phyloP scores from a whole-genome alignment of 1,140 invertebrate genomes.

The Physella acuta region DNA sequence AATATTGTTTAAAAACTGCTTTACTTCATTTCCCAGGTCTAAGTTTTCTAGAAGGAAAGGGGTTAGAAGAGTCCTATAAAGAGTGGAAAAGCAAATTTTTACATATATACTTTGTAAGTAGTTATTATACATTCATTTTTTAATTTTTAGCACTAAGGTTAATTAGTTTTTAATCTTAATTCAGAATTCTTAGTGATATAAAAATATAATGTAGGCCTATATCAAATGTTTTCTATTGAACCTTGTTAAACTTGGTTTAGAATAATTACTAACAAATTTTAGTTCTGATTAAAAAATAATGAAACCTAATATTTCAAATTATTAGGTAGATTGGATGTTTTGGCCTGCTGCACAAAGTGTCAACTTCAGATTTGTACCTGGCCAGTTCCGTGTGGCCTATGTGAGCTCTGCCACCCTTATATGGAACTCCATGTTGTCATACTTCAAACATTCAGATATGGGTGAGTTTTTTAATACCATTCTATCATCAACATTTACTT shows the following conservation, averaged over 20 bases:
- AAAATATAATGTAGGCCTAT: too few relatives aligned
- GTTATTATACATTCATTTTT: not conserved
- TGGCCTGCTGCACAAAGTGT: constrained; percentile 81
- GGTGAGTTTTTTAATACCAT: not conserved
- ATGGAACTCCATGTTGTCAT: constrained; percentile 19
- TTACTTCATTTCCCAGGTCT: constrained; percentile 36
- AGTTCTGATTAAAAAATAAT: too few relatives aligned
- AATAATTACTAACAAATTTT: too few relatives aligned
- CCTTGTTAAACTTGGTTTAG: too few relatives aligned
- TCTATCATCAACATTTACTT: too few relatives aligned
- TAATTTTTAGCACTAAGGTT: not conserved
- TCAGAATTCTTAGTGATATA: too few relatives aligned
- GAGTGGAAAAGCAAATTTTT: constrained; percentile 50
- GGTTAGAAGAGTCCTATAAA: constrained; percentile 28
- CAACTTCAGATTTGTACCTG: constrained; percentile 88
- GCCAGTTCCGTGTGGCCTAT: constrained; percentile 83
- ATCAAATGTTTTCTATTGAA: too few relatives aligned
- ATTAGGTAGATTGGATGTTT: constrained; percentile 75
- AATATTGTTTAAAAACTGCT: too few relatives aligned
- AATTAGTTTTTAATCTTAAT: not conserved
- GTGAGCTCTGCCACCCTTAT: constrained; percentile 6
- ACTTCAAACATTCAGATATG: constrained; percentile 6
- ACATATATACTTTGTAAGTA: constrained; percentile 36
- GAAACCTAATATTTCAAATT: too few relatives aligned
- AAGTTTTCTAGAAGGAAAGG: constrained; percentile 43